Conservation (phyloP, 2,888 invertebrate species). For the Thymelicus lineola region DNA sequence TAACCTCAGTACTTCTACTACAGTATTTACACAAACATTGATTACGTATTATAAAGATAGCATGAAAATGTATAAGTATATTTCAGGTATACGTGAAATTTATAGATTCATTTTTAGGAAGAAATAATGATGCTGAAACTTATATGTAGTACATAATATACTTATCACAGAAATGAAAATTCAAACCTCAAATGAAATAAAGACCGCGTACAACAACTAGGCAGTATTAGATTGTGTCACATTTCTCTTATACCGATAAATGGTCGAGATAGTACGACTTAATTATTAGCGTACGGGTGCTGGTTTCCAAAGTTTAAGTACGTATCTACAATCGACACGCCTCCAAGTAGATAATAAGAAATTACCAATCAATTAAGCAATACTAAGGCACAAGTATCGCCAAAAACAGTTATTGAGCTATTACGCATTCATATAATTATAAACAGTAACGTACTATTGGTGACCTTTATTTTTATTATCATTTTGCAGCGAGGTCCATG, state of each 20-base stretch:
- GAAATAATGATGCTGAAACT: no score
- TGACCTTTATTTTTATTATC: slow-evolving; percentile 39
- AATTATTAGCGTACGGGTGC: slow-evolving; percentile 28
- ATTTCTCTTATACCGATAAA: slow-evolving; percentile 29
- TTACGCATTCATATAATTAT: slow-evolving; percentile 30
- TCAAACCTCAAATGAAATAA: background rate
- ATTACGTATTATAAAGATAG: no score
- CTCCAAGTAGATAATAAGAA: slow-evolving; percentile 33
- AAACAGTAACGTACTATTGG: slow-evolving; percentile 30
- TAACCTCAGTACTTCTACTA: no score
- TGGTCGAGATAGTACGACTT: slow-evolving; percentile 28
- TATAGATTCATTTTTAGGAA: no score
- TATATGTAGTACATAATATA: no score
- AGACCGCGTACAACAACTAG: background rate
- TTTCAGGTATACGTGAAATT: no score
- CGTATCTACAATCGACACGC: slow-evolving; percentile 36
- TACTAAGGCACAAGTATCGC: slow-evolving; percentile 15
- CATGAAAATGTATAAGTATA: no score
- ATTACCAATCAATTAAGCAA: slow-evolving; percentile 38
- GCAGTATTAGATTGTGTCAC: slow-evolving; percentile 17
- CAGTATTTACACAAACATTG: no score
- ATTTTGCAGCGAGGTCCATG: slow-evolving; percentile 27
- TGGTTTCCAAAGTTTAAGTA: slow-evolving; percentile 25
- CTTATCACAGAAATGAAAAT: no score
- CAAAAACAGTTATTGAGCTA: slow-evolving; percentile 30